Evolutionary conservation across 2,888 invertebrate species (phyloP).

Genomic region (Rhagium mordax): DNA sequence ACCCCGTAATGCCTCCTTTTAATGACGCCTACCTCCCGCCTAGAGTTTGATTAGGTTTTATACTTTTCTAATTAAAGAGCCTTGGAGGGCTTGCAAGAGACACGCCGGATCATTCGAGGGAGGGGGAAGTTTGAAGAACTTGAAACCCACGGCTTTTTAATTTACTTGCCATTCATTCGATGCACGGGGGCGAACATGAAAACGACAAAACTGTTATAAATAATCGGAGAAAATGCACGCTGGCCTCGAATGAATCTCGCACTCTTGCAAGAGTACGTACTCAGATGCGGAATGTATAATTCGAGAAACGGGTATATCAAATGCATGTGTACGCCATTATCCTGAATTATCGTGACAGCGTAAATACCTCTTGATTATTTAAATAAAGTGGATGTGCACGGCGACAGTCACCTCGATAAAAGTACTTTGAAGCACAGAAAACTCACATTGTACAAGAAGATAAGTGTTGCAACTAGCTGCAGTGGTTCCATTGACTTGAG

Average conservation of each 20-base stretch:
- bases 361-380: constrained; percentile 3
- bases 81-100: constrained; percentile 14
- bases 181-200: not conserved
- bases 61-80: constrained; percentile 28
- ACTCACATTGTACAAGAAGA: not conserved
- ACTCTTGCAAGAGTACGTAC: not conserved
- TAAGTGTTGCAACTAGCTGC: too few relatives aligned
- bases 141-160: constrained; percentile 1
- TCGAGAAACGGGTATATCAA: not conserved
- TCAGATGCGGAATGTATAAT: constrained; percentile 2
- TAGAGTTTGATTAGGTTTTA: constrained; percentile 34
- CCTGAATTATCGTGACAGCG: not conserved
- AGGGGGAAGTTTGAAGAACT: constrained; percentile 1
- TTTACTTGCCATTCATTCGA: constrained; percentile 13
- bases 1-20: constrained; percentile 1
- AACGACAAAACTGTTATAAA: constrained; percentile 15
- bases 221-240: not conserved
- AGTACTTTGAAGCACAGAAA: not conserved
- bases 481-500: too few relatives aligned
- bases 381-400: not conserved
- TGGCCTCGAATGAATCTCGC: not conserved
- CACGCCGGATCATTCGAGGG: not conserved
- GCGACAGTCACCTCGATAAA: not conserved
- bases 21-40: constrained; percentile 26
- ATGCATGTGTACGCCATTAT: not conserved